Conservation (phyloP, 1,140 invertebrate species). For the Coboldia fuscipes region DNA sequence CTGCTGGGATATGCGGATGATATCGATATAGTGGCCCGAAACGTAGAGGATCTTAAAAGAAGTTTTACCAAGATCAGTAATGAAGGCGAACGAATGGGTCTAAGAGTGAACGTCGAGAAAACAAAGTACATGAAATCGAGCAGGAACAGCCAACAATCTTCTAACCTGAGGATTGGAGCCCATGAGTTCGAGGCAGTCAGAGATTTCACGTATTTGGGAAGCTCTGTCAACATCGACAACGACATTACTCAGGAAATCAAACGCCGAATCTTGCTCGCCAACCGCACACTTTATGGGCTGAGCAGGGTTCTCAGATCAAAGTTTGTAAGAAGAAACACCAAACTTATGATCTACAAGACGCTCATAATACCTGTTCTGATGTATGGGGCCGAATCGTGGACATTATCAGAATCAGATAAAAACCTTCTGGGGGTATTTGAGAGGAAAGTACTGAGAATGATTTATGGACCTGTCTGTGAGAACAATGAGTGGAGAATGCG, state of each 20-base stretch:
- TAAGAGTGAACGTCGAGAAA: neutral
- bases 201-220: conserved; percentile 3
- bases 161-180: neutral
- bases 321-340: neutral
- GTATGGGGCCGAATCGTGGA: conserved; percentile 4
- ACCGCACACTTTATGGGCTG: neutral
- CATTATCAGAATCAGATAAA: neutral
- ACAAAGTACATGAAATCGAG: conserved; percentile 1
- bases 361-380: conserved; percentile 2
- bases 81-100: conserved; percentile 1
- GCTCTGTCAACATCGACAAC: conserved; percentile 1
- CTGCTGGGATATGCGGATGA: conserved; percentile 5
- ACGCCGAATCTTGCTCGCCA: neutral
- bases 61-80: neutral
- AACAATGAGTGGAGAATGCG: neutral
- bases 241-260: neutral
- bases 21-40: conserved; percentile 3
- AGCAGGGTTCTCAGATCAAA: neutral
- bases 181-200: conserved; percentile 1
- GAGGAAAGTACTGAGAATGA: conserved; percentile 1
- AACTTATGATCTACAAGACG: conserved; percentile 2
- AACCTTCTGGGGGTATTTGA: conserved; percentile 2
- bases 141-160: neutral
- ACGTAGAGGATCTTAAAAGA: neutral
- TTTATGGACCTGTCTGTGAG: neutral